phyloP scores from a whole-genome alignment of 1,140 invertebrate genomes.

The Drosophila rhopaloa region DNA sequence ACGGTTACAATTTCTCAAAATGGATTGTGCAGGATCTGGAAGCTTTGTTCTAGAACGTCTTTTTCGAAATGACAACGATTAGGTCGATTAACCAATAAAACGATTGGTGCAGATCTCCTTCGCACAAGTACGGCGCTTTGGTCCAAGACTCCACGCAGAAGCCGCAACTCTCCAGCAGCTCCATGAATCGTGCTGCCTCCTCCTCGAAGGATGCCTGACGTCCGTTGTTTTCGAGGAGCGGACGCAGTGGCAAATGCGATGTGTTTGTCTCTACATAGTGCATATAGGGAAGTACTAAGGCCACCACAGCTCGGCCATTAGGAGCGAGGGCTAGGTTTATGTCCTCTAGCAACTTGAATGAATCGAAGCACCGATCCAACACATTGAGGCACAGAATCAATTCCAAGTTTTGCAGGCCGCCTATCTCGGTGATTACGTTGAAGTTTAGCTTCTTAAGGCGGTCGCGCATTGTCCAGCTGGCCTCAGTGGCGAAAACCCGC shows the following conservation, averaged over 20 bases:
- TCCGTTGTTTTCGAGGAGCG: constrained; percentile 60
- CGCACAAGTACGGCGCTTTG: constrained; percentile 95
- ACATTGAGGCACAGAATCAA: constrained; percentile 94
- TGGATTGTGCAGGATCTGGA: constrained; percentile 3
- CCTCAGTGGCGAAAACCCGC: constrained; percentile 92
- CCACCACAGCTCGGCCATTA: constrained; percentile 90
- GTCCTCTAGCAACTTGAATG: constrained; percentile 89
- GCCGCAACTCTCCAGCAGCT: constrained; percentile 85
- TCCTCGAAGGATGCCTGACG: constrained; percentile 72
- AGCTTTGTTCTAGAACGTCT: constrained; percentile 25
- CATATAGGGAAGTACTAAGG: constrained; percentile 93
- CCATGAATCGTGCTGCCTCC: constrained; percentile 75
- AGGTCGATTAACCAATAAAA: constrained; percentile 96
- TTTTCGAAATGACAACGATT: constrained; percentile 89
- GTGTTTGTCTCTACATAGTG: constrained; percentile 92
- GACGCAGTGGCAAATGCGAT: constrained; percentile 80
- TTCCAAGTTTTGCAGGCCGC: constrained; percentile 67
- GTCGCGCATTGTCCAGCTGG: constrained; percentile 91
- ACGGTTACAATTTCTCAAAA: constrained; percentile 5
- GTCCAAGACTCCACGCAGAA: constrained; percentile 92
- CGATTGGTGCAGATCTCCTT: constrained; percentile 94
- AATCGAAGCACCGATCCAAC: constrained; percentile 93
- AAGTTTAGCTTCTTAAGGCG: constrained; percentile 89
- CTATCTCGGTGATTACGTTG: constrained; percentile 83
- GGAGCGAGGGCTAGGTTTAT: constrained; percentile 88